Base-by-base conservation (phyloP, 2,888 invertebrate species). In the Camponotus fellah region DNA sequence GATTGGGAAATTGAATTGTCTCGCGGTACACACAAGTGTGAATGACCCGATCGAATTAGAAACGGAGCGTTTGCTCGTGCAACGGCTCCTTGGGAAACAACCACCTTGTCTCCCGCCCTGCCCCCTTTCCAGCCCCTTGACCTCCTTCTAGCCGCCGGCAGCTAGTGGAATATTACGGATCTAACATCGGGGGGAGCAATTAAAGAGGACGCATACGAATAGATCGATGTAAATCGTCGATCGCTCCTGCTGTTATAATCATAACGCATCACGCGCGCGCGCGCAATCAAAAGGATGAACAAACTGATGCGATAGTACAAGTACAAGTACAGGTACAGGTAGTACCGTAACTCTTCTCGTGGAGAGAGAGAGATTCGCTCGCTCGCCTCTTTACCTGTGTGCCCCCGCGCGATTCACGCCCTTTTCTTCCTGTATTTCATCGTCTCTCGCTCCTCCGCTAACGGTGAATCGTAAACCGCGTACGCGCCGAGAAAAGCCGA, bases 331-430 rank as follows among this genome's bases (percentile, higher is more conserved):
- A 26, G 26, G 26, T 37, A 84, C 80, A 77, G 69, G 82, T 79
- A 87, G 88, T 88, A 86, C 87, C 89, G 86, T 89, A 90, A 91
- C 8, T 49, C 86, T 89, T 49, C 86, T 89, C 88, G 62, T 87
- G 88, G 86, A 26, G 26, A 26, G 26, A 26, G 26, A 26, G 26
- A 26, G 26, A 86, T 88, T 89, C 87, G 87, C 84, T 89, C 87
- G 88, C 84, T 89, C 87, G 88, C 86, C 85, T 86, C 87, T 88
- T 89, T 88, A 88, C 90, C 88, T 88, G 86, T 83, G 72, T 37
- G 65, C 40, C 21, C 79, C 83, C 84, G 83, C 79, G 85, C 80
- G 89, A 87, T 89, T 89, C 89, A 89, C 89, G 89, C 89, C 92
- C 89, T 87, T 92, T 89, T 79, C 83, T 86, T 87, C 83, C 86